A percentile compares a stretch with the other conserved stretches of the same genome.
phyloP scores from a whole-genome alignment of 1,140 invertebrate genomes.

The Pseudoatta argentina region DNA sequence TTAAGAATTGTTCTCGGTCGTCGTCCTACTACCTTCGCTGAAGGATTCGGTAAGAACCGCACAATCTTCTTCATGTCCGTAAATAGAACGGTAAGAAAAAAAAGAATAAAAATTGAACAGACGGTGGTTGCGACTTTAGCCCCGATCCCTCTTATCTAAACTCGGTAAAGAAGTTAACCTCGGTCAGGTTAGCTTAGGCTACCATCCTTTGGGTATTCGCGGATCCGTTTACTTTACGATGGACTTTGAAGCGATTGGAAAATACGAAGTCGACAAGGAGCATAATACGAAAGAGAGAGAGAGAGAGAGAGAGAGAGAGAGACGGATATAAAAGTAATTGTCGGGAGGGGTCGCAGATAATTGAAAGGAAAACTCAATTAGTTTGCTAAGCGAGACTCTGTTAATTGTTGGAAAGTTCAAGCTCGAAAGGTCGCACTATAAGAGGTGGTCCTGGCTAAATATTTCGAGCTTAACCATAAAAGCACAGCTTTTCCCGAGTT shows the following conservation, averaged over 20 bases:
- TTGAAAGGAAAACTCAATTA: constrained; percentile 74
- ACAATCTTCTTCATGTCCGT: constrained; percentile 31
- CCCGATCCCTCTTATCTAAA: constrained; percentile 42
- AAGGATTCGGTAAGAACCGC: constrained; percentile 31
- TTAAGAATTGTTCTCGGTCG: constrained; percentile 20
- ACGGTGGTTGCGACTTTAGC: constrained; percentile 26
- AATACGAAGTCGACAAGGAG: neutral
- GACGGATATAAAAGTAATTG: constrained; percentile 54
- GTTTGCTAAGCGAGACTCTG: constrained; percentile 66
- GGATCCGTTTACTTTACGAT: constrained; percentile 54
- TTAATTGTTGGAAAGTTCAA: constrained; percentile 56
- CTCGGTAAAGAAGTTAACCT: constrained; percentile 30
- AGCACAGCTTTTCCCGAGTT: constrained; percentile 32
- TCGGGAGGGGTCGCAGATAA: constrained; percentile 33
- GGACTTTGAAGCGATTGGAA: constrained; percentile 32
- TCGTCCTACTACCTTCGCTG: neutral
- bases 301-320: neutral
- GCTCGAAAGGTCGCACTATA: constrained; percentile 14
- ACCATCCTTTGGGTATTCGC: constrained; percentile 25
- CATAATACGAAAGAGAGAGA: neutral
- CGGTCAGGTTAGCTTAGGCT: constrained; percentile 22
- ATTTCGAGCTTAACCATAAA: constrained; percentile 16
- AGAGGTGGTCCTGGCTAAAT: neutral
- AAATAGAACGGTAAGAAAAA: constrained; percentile 39
- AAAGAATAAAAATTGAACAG: constrained; percentile 48